A percentile compares a stretch with the other conserved stretches of the same genome.
These are phyloP conservation scores for Drosophila leontia DNA, from an alignment of 1,140 invertebrate genomes.

Conservation along the genomic window DNA sequence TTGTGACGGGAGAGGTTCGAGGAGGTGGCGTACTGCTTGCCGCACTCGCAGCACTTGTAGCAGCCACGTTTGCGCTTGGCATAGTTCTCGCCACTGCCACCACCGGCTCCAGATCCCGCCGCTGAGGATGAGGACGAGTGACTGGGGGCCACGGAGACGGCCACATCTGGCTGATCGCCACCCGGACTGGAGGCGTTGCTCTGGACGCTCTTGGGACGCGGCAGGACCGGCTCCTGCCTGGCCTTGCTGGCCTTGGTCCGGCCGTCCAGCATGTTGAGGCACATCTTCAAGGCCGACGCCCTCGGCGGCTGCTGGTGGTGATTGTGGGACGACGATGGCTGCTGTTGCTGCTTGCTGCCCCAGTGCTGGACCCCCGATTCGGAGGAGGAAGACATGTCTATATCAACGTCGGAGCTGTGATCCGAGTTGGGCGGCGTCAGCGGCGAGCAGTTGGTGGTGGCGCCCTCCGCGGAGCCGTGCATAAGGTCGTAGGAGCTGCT, in stretches of 20 bases:
- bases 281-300: conserved; percentile 65
- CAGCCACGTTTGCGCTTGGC: conserved; percentile 86
- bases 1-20: conserved; percentile 98
- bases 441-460: conserved; percentile 85
- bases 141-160: conserved; percentile 8
- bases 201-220: conserved; percentile 45
- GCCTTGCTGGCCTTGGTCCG: conserved; percentile 84
- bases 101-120: conserved; percentile 3
- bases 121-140: conserved; percentile 10
- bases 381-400: conserved; percentile 83
- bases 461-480: conserved; percentile 53
- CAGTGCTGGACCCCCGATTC: conserved; percentile 84
- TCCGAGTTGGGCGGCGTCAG: conserved; percentile 90
- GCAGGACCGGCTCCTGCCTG: conserved; percentile 41
- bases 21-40: conserved; percentile 98
- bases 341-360: conserved; percentile 47
- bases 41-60: conserved; percentile 97
- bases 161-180: conserved; percentile 17
- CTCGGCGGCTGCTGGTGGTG: conserved; percentile 50
- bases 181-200: conserved; percentile 61
- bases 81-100: conserved; percentile 88
- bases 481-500: conserved; percentile 75
- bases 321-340: conserved; percentile 19
- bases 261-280: conserved; percentile 78
- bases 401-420: conserved; percentile 90